Evolutionary conservation across 37 sponge, comb jelly and placozoan genomes (phyloP), one percentile per base, ranked within the genome.

Genomic region (Hexactinellida sp.): DNA sequence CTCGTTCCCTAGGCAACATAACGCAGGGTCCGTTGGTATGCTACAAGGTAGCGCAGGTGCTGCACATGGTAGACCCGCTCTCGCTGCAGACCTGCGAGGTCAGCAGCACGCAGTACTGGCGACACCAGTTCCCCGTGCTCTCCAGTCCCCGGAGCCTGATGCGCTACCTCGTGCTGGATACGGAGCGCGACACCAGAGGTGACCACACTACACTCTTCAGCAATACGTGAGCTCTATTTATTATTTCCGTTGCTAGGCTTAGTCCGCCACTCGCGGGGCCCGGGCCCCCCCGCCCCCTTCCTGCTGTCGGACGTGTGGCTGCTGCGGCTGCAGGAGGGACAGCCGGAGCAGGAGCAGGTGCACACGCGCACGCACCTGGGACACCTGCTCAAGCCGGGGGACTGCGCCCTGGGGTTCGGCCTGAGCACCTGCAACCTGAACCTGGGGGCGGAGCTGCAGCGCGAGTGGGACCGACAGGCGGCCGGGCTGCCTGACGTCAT

Each of bases 301-400:
- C 82, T 83, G 21, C 93, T 98, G 34, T 89, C 93, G 51, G 99
- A 98, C 54, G 88, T 88, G 25, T 98, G 99, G 94, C 91, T 98
- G 52, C 85, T 88, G 1, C 89, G 86, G 19, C n/a, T 89, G 36
- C 84, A 55, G 37, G 91, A 93, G 30, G 86, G 93, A 0, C 93
- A 95, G 24, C 30, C 36, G 24, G 76, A 63, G 5, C 76, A 63
- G 30, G 41, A 83, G 16, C 94, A 94, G 89, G 54, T 90, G 0
- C 93, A 95, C 85, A 87, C 89, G 25, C 85, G 94, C 25, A 92
- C 99, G 0, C 99, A 98, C 88, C 94, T 98, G 23, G 99, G 99
- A 23, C 92, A 92, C 86, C 55, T 98, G 19, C 84, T 98, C 36
- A 54, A 90, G 23, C 89, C 90, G 24, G 99, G 99, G 30, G 99